Base-by-base conservation (phyloP, 1,140 invertebrate species). In the Nephotettix cincticeps region DNA sequence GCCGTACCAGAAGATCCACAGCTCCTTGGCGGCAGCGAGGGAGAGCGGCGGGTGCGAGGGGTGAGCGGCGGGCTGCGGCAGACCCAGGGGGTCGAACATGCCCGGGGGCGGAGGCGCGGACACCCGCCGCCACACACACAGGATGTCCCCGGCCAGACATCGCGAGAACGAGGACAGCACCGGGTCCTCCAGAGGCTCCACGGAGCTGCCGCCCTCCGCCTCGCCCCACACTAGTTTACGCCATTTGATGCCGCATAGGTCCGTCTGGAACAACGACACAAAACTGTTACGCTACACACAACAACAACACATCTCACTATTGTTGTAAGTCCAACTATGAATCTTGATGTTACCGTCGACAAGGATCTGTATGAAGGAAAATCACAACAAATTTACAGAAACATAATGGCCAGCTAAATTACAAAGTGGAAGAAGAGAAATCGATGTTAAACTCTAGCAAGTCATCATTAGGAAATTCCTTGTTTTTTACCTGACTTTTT, bases 1-100 rank as follows among this genome's bases (percentile, higher is more conserved):
- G 77, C 96, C 96, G 85, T 99, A 99, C 96, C 97, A 99, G 85
- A 99, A 99, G 79, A 99, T 93, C 97, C 97, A 99, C 17, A 99
- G 87, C 83, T 99, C 96, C 85, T 98, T 99, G 80, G 92, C 89
- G 73, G 88, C 88, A 77, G 88, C 86, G 54, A 93, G 85, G 72
- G 90, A 91, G 73, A 92, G 86, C 69, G 92, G 91, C 77, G 84
- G 84, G 77, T 83, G 78, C 32, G 85, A 83, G 45, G 87, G 85
- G 67, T 85, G 78, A 47, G 83, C 77, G 63, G 84, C 80, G 13
- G 80, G 84, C 68, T 86, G 84, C 4, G 84, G 83, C 64, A 84
- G 79, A 61, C 81, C 81, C 77, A 86, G 78, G 69, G 75, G 68
- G 77, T 87, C 86, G 83, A 86, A 86, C 71, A 83, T 86, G 77